Evolutionary conservation across 92 coral and sea anemone species (phyloP), one percentile per base, ranked within the genome.

Genomic region (Porites evermanni): DNA sequence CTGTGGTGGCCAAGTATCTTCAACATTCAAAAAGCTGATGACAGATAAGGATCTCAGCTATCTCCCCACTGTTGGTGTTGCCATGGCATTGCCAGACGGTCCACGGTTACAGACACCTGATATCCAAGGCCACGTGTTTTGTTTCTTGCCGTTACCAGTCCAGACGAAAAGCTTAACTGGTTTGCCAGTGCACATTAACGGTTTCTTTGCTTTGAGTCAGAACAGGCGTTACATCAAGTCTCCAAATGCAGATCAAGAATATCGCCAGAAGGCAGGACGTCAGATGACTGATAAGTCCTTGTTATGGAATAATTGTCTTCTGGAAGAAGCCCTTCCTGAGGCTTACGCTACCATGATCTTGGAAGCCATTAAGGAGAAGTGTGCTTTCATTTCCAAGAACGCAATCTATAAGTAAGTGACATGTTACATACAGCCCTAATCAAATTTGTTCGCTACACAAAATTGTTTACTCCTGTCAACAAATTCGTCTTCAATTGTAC

Each of bases 31-130:
- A 75, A 83, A 17, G 56, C 84, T 88, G 70, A 82, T 73, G 67
- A 81, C 63, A 26, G 94, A 88, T 18, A 78, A 89, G 70, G 83
- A 89, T 8, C 91, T 93, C 12, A 86, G 93, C 79, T 94, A 92
- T 59, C 79, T 92, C 54, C 97, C 98, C 6, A 87, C 91, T 80
- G 95, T 96, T 3, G 97, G 98, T 65, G 92, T 94, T 10, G 98
- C 98, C 13, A 78, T 96, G 79, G 93, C 98, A 9, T n/a, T 95
- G n/a, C 89, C 89, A 11, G 26, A 72, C 8, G 79, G 7, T 59
- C 68, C 89, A 23, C 26, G 38, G 67, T 14, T 76, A 72, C 68
- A 60, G 53, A 53, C 84, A 2, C 73, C 76, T 12, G n/a, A 60
- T 7, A 92, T 89, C 3, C 7, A 61, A 13, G 97, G 97, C 58